These are phyloP conservation scores for Pardalotus punctatus DNA, from an alignment of 2,113 vertebrate genomes.

Conservation along the genomic window DNA sequence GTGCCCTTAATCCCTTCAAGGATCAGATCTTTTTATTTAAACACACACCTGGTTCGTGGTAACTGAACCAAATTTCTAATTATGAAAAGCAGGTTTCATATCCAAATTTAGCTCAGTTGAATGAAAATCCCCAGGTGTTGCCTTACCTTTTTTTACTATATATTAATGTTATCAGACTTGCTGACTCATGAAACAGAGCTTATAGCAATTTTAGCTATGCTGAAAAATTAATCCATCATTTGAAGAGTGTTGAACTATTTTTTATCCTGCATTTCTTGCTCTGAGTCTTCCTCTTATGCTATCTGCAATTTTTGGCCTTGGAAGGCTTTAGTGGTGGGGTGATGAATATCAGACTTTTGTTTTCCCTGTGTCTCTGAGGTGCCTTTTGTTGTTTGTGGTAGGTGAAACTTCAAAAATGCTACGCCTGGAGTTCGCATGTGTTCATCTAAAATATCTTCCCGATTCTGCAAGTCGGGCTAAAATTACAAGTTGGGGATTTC, in stretches of 20 bases:
- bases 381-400: not conserved
- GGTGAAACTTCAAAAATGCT: not conserved
- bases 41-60: not conserved
- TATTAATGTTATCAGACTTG: slow-evolving; percentile 26
- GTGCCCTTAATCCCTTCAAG: not conserved
- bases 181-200: slow-evolving; percentile 38
- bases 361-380: not conserved
- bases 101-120: slow-evolving; percentile 9
- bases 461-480: not conserved
- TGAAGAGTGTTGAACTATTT: not conserved
- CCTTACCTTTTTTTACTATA: not conserved
- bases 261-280: not conserved
- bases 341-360: not conserved
- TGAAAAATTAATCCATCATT: slow-evolving; percentile 47
- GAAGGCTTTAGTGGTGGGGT: not conserved
- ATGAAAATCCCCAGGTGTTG: slow-evolving; percentile 12
- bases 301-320: not conserved
- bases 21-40: not conserved
- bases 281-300: not conserved
- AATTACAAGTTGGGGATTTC: slow-evolving; percentile 17
- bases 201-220: not conserved
- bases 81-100: slow-evolving; percentile 25
- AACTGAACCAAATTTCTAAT: not conserved
- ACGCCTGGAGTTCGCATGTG: not conserved
- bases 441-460: not conserved